Evolutionary conservation across 2,113 vertebrate species (phyloP).

Genomic region (Thermophis baileyi): DNA sequence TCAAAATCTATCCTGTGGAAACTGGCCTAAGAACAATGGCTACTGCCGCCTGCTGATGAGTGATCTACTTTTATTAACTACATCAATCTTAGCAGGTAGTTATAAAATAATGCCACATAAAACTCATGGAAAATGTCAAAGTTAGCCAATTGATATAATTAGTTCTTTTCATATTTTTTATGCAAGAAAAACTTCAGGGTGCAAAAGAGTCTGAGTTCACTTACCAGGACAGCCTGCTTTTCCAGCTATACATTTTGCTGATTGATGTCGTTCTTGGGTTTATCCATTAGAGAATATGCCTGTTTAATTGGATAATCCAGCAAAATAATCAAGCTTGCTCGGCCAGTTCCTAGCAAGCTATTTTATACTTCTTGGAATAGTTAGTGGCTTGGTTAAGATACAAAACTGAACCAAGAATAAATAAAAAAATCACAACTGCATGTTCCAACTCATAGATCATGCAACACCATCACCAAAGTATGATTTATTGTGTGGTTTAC

Average conservation of each 20-base stretch:
- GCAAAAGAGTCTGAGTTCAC: background rate
- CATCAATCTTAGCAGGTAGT: constrained; percentile 30
- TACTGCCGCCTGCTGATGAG: constrained; percentile 27
- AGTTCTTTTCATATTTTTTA: background rate
- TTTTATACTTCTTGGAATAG: background rate
- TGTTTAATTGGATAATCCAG: background rate
- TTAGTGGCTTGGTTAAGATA: background rate
- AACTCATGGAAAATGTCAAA: constrained; percentile 17
- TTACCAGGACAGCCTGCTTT: background rate
- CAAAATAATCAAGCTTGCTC: background rate
- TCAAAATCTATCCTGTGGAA: constrained; percentile 37
- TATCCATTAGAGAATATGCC: background rate
- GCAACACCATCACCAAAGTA: background rate
- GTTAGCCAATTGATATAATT: background rate
- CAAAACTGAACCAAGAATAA: background rate
- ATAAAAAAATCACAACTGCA: background rate
- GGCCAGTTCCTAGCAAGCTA: background rate
- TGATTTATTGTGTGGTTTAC: background rate
- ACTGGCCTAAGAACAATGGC: constrained; percentile 39
- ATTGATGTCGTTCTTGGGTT: background rate
- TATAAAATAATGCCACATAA: constrained; percentile 33
- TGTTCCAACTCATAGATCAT: background rate
- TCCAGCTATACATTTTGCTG: background rate
- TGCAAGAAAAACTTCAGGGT: background rate
- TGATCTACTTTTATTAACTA: constrained; percentile 46